A percentile compares a stretch with the other conserved stretches of the same genome.
phyloP scores from a whole-genome alignment of 2,888 invertebrate genomes.

The Maniola hyperantus region DNA sequence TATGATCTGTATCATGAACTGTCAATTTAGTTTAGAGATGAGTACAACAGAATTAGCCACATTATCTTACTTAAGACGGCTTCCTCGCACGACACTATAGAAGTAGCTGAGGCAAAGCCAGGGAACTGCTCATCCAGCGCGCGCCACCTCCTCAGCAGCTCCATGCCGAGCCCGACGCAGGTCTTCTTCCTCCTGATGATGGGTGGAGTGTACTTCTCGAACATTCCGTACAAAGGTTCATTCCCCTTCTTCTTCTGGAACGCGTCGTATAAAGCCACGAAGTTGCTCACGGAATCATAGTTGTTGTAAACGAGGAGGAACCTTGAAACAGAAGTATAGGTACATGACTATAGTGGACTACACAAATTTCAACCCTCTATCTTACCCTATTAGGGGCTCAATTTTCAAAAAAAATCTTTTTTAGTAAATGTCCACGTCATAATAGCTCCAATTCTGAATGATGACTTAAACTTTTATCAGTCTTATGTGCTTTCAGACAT shows the following conservation, averaged over 20 bases:
- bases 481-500: neutral
- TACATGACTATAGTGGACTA: too few relatives aligned
- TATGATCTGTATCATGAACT: too few relatives aligned
- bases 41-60: neutral
- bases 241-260: slow-evolving; percentile 84
- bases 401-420: too few relatives aligned
- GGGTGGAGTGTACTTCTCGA: slow-evolving; percentile 89
- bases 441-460: too few relatives aligned
- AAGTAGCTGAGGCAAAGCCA: slow-evolving; percentile 83
- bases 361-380: too few relatives aligned
- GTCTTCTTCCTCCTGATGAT: slow-evolving; percentile 91
- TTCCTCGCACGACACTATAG: slow-evolving; percentile 94
- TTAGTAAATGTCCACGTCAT: too few relatives aligned
- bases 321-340: neutral
- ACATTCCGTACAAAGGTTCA: slow-evolving; percentile 86
- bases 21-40: too few relatives aligned
- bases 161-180: slow-evolving; percentile 93
- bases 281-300: slow-evolving; percentile 95
- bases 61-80: slow-evolving; percentile 71
- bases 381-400: too few relatives aligned
- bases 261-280: slow-evolving; percentile 86
- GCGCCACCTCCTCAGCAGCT: slow-evolving; percentile 86
- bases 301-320: slow-evolving; percentile 91
- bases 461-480: neutral
- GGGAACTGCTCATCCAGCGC: slow-evolving; percentile 84